A percentile compares a stretch with the other conserved stretches of the same genome.
Conservation (phyloP, 2,888 invertebrate species). For the Bembecia ichneumoniformis region DNA sequence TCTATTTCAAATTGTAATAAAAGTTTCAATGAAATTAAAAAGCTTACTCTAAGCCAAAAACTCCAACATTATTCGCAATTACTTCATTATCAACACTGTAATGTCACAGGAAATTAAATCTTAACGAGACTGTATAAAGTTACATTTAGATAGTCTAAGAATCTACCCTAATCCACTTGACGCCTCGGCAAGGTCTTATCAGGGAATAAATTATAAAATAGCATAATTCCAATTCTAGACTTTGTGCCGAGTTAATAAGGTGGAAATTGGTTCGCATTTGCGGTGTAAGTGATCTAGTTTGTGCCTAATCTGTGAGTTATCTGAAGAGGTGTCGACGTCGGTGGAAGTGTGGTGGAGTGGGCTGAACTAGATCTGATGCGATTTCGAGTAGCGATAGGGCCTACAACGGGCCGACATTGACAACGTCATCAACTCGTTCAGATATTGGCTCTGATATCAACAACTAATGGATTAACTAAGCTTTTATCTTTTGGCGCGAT, state of each 20-base stretch:
- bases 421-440: constrained; percentile 10
- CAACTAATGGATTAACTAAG: neutral
- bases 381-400: neutral
- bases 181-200: too few species aligned
- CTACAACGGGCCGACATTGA: neutral
- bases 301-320: constrained; percentile 16
- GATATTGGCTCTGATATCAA: constrained; percentile 12
- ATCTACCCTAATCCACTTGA: too few species aligned
- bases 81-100: too few species aligned
- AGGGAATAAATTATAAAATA: neutral
- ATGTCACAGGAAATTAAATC: too few species aligned
- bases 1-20: too few species aligned
- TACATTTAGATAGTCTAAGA: too few species aligned
- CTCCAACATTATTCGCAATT: too few species aligned
- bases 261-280: neutral
- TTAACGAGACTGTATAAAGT: too few species aligned
- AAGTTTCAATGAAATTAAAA: too few species aligned
- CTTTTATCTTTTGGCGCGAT: too few species aligned
- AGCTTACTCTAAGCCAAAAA: too few species aligned
- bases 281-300: constrained; percentile 1
- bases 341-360: constrained; percentile 5
- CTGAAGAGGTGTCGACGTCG: constrained; percentile 8
- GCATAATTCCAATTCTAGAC: neutral
- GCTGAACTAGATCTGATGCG: constrained; percentile 6
- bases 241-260: neutral